A percentile compares a stretch with the other conserved stretches of the same genome.
Evolutionary conservation across 2,113 vertebrate species (phyloP).

Genomic region (Syrmaticus mikado): DNA sequence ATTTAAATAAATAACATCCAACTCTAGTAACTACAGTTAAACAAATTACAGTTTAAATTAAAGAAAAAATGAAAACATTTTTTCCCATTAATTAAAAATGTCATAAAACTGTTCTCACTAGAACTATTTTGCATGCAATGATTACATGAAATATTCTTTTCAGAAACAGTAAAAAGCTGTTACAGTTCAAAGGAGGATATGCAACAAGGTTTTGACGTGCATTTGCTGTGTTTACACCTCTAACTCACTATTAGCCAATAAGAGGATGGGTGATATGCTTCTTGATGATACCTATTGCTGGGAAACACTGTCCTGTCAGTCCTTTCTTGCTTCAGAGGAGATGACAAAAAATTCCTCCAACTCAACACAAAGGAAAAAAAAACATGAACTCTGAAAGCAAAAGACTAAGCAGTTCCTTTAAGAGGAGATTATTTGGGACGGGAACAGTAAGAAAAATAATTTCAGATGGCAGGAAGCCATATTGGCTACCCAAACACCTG

Average conservation of each 20-base stretch:
- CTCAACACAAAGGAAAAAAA: not conserved
- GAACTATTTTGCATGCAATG: not conserved
- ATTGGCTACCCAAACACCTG: not conserved
- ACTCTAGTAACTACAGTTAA: not conserved
- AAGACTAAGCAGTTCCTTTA: not conserved
- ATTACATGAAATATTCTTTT: not conserved
- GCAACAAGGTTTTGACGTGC: not conserved
- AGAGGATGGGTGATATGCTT: not conserved
- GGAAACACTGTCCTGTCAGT: not conserved
- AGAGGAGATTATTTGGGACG: not conserved
- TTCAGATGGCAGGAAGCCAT: not conserved
- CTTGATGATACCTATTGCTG: not conserved
- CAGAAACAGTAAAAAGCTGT: not conserved
- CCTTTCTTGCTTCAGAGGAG: not conserved
- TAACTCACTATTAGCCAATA: not conserved
- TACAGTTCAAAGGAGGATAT: not conserved
- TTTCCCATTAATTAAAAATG: not conserved
- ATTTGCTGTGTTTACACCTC: not conserved
- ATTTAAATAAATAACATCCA: not conserved
- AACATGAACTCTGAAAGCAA: not conserved
- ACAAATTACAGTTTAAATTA: not conserved
- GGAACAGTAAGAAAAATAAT: not conserved
- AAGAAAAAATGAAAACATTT: not conserved
- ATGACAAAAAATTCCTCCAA: not conserved
- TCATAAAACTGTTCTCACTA: not conserved